Base-by-base conservation (phyloP, 1,140 invertebrate genomes). In the Lasioglossum baleicum region DNA sequence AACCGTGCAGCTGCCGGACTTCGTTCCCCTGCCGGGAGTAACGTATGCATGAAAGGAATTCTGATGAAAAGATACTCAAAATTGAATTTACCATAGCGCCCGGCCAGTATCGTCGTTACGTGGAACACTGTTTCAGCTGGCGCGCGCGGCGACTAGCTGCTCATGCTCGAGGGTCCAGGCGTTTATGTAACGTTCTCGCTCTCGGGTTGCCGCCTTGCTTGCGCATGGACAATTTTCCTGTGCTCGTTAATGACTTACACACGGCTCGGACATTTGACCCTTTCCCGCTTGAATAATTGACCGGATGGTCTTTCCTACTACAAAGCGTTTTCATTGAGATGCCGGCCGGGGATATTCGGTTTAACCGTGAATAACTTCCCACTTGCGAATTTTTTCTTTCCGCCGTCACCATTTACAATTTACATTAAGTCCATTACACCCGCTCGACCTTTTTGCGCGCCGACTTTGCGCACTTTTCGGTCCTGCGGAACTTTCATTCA, bases 21-120 rank as follows among this genome's bases (percentile, higher is more conserved):
- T 40, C 65, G 10, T 35, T 78, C 44, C 35, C 2, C 35, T 48
- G 15, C 8, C 69, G 60, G 10, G 35, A 2, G 13, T 65, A 78
- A 74, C 71, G 65, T 56, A 53, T 51, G 69, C 80, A 35, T 31
- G 82, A 60, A 81, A 81, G 72, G 83, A 81, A 77, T 84, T 76
- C 58, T 22, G 77, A 56, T 76, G 83, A 81, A 84, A 84, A 84
- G 82, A 80, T 81, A 84, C 40, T 60, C 70, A 66, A 81, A 84
- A 84, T 84, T 84, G 82, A 84, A 85, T 85, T 81, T 76, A 81
- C 42, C 61, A n/a, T 53, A 66, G 79, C 71, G 61, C 22, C 51
- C 51, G 51, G 56, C 58, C n/a, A 40, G 69, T 42, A 79, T 79
- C 82, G 69, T 72, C 56, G 68, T 70, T 84, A 72, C 58, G 63